phyloP scores from a whole-genome alignment of 2,113 vertebrate genomes.

The Siniperca knerii region DNA sequence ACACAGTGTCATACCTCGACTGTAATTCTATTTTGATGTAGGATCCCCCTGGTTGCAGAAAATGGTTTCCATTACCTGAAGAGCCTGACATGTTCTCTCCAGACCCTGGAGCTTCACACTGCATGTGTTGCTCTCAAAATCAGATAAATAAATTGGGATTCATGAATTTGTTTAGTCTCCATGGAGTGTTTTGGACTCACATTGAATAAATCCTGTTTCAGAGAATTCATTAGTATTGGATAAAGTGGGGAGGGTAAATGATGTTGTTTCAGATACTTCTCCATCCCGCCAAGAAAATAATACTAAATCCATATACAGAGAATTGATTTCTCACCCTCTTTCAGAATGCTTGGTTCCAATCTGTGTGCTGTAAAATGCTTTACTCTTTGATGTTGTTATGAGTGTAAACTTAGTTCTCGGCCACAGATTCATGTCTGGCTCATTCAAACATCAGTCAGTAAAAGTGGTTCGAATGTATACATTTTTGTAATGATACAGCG shows the following conservation, averaged over 20 bases:
- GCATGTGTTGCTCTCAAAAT: background rate
- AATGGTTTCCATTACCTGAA: constrained; percentile 9
- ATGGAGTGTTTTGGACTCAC: background rate
- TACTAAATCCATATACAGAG: background rate
- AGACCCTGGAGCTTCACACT: background rate
- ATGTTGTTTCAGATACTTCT: constrained; percentile 19
- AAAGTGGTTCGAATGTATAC: background rate
- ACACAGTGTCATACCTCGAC: background rate
- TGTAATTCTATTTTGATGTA: constrained; percentile 20
- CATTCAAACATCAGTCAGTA: background rate
- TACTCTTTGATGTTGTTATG: background rate
- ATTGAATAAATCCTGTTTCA: constrained; percentile 2
- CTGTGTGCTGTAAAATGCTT: background rate
- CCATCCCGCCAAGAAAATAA: background rate
- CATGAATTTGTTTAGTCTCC: constrained; percentile 18
- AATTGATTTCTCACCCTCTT: background rate
- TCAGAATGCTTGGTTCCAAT: background rate
- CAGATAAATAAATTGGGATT: background rate
- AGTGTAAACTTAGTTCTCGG: background rate
- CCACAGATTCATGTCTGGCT: background rate
- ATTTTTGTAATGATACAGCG: background rate
- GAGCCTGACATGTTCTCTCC: background rate
- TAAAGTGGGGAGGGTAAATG: background rate
- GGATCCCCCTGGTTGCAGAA: background rate
- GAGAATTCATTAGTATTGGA: constrained; percentile 33